These are phyloP conservation scores for Acanthosepion esculentum DNA, from an alignment of 2,888 invertebrate species.

Conservation along the genomic window DNA sequence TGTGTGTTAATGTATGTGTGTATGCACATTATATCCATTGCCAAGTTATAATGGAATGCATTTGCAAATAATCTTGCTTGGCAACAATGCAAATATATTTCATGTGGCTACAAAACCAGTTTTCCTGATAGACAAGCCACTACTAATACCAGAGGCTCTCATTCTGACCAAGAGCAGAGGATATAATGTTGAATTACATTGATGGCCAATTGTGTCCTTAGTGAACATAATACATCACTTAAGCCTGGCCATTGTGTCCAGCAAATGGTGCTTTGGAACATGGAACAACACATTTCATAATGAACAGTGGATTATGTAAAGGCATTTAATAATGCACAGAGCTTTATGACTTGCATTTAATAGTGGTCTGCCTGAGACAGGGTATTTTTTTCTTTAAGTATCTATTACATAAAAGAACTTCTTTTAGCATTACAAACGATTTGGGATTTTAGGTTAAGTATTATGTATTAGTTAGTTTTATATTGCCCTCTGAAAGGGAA, in stretches of 20 bases:
- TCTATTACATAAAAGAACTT: not conserved
- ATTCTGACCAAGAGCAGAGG: not conserved
- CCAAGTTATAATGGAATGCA: not conserved
- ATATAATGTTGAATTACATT: not conserved
- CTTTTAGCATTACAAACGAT: not conserved
- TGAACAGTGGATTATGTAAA: conserved; percentile 6
- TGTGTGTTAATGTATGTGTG: not conserved
- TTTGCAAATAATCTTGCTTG: conserved; percentile 6
- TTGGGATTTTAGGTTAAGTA: not conserved
- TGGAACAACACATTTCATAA: conserved; percentile 33
- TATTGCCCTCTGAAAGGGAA: too few relatives aligned
- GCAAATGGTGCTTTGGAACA: not conserved
- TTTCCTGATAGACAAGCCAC: not conserved
- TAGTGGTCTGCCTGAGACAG: not conserved
- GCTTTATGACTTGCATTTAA: not conserved
- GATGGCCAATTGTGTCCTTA: conserved; percentile 33
- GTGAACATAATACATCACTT: conserved; percentile 33
- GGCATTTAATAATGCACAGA: not conserved
- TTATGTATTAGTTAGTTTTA: not conserved
- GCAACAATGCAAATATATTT: conserved; percentile 22
- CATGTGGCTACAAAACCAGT: not conserved
- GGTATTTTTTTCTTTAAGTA: conserved; percentile 4
- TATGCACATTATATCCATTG: not conserved
- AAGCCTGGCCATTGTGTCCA: conserved; percentile 4
- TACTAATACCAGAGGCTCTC: not conserved